phyloP scores from a whole-genome alignment of 2,797 vertebrate genomes.

The Chaetophractus vellerosus region DNA sequence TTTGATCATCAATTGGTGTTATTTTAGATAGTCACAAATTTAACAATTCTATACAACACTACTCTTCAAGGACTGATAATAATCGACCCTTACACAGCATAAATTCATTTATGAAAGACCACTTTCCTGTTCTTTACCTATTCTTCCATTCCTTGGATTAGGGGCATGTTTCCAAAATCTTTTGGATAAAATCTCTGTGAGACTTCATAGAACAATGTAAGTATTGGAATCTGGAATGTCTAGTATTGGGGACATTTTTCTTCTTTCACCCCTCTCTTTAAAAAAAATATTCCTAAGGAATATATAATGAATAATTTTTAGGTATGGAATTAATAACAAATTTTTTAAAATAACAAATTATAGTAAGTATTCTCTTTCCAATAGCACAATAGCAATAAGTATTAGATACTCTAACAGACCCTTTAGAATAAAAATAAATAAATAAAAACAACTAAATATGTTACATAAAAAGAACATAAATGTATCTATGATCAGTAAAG shows the following conservation, averaged over 20 bases:
- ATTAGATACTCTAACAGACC: not conserved
- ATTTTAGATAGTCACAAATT: not conserved
- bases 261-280: not conserved
- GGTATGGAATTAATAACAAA: not conserved
- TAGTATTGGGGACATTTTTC: not conserved
- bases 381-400: not conserved
- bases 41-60: not conserved
- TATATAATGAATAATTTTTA: not conserved
- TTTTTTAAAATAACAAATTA: not conserved
- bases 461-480: not conserved
- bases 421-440: too few species aligned
- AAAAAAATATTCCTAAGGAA: not conserved
- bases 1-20: not conserved
- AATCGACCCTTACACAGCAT: not conserved
- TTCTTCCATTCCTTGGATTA: not conserved
- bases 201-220: not conserved
- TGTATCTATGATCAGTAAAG: not conserved
- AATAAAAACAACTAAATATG: not conserved
- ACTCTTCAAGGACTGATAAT: not conserved
- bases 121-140: not conserved
- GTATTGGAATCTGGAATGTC: not conserved
- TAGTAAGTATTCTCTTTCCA: not conserved
- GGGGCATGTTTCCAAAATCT: not conserved
- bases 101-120: not conserved
- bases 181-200: not conserved